phyloP scores from a whole-genome alignment of 2,888 invertebrate genomes.

The Taphrorychus bicolor region DNA sequence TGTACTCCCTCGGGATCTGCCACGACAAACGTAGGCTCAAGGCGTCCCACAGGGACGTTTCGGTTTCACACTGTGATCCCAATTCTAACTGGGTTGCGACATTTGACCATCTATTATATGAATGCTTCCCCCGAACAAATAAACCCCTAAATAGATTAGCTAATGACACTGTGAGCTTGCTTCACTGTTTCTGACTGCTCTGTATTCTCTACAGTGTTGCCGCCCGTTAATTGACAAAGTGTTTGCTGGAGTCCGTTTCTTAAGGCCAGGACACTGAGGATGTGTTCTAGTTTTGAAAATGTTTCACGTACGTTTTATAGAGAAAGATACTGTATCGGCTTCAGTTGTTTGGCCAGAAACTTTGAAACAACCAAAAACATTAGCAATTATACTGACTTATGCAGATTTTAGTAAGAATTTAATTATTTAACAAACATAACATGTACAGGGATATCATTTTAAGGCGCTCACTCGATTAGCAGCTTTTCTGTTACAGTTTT shows the following conservation, averaged over 20 bases:
- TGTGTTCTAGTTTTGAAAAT: not conserved
- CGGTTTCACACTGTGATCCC: conserved; percentile 57
- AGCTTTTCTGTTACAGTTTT: too few species aligned
- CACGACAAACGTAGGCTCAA: conserved; percentile 46
- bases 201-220: conserved; percentile 31
- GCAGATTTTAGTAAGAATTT: too few species aligned
- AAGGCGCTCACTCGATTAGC: too few species aligned
- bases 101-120: conserved; percentile 57
- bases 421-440: too few species aligned
- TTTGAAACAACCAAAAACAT: too few species aligned
- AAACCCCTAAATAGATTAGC: conserved; percentile 49
- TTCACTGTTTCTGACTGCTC: conserved; percentile 38
- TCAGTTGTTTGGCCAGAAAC: too few species aligned
- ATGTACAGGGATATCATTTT: too few species aligned
- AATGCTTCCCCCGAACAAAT: conserved; percentile 51
- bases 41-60: conserved; percentile 55
- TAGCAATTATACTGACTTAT: too few species aligned
- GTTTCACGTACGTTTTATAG: not conserved
- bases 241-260: not conserved
- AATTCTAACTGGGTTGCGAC: conserved; percentile 54
- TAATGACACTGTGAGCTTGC: conserved; percentile 42
- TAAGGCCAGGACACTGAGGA: not conserved
- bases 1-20: conserved; percentile 24
- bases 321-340: too few species aligned
- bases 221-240: conserved; percentile 27